Evolutionary conservation across 2,113 vertebrate species (phyloP), one percentile per base, ranked within the genome.

Genomic region (Erpornis zantholeuca): DNA sequence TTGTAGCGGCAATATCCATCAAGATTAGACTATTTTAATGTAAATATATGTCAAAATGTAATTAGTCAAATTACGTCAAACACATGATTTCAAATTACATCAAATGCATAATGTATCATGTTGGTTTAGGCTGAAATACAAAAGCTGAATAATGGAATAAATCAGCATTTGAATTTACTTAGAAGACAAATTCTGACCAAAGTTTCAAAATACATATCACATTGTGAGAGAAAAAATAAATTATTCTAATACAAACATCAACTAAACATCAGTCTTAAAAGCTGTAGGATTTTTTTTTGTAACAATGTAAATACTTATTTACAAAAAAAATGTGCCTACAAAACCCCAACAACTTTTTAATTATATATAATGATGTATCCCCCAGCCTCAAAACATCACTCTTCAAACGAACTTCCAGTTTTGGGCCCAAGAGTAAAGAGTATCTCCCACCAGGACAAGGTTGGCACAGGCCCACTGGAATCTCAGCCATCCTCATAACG

Each of bases 341-440:
- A 90, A 88, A 73, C 8, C 5, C 2, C 36, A 76, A 36, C 6
- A 76, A 56, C 31, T 71, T 88, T 33, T 29, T 66, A 52, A 13
- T 20, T 56, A 40, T 2, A 53, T 10, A 12, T 17, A 71, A 35
- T 1, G 0, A 76, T 33, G 20, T 7, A 80, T 6, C 10, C 35
- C 12, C 36, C 49, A 73, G 50, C 20, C 35, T 81, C 72, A 92
- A 85, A 94, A 86, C 12, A 49, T 16, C 21, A 33, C 29, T 78
- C 50, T 75, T 66, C 42, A 80, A 68, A 91, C 4, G 1, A 59
- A 82, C 73, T 88, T 77, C 27, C 40, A 64, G 2, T 64, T 83
- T 66, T 22, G 36, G 27, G 22, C 33, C 49, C n/a, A 72, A 25
- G 1, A 72, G 18, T 21, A 81, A 50, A 79, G 53, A 64, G 3